Evolutionary conservation across 2,888 invertebrate genomes (phyloP).

Genomic region (Xylota segnis): DNA sequence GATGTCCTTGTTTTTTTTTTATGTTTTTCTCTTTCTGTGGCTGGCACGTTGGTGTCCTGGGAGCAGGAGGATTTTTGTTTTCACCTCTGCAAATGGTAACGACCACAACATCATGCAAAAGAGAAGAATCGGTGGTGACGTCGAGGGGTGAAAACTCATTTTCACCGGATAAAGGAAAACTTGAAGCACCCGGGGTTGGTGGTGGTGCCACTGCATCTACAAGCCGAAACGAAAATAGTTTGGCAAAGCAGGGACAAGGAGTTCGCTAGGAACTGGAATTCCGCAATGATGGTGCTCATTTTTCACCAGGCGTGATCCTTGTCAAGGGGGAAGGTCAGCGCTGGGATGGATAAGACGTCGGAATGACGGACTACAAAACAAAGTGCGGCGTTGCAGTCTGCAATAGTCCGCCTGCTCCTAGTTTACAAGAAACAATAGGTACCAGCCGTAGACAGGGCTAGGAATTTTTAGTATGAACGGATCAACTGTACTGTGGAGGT

Average conservation of each 20-base stretch:
- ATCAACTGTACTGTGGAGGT: conserved; percentile 62
- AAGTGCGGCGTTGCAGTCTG: conserved; percentile 64
- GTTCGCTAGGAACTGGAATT: conserved; percentile 31
- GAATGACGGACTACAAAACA: conserved; percentile 68
- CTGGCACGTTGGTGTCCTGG: conserved; percentile 3
- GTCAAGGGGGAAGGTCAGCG: conserved; percentile 64
- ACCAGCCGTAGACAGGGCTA: conserved; percentile 43
- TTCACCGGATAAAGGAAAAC: conserved; percentile 69
- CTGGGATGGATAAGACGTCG: conserved; percentile 52
- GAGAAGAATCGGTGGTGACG: conserved; percentile 28
- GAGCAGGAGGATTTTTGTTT: conserved; percentile 40
- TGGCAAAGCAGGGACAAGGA: conserved; percentile 16
- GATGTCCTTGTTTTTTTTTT: conserved; percentile 60
- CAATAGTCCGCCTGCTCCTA: conserved; percentile 1
- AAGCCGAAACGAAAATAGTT: conserved; percentile 65
- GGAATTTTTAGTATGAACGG: conserved; percentile 62
- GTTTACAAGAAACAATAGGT: conserved; percentile 25
- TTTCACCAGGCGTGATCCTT: conserved; percentile 64
- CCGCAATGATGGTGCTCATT: conserved; percentile 68
- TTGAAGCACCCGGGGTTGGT: conserved; percentile 33
- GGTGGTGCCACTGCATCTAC: conserved; percentile 16
- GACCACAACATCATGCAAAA: conserved; percentile 70
- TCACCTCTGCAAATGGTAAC: conserved; percentile 70
- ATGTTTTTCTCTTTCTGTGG: conserved; percentile 21
- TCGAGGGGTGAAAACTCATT: conserved; percentile 69